Percentiles rank a stretch among this genome's conserved stretches.
These are phyloP conservation scores for Pandion haliaetus DNA, from an alignment of 2,113 vertebrate species.

Conservation along the genomic window DNA sequence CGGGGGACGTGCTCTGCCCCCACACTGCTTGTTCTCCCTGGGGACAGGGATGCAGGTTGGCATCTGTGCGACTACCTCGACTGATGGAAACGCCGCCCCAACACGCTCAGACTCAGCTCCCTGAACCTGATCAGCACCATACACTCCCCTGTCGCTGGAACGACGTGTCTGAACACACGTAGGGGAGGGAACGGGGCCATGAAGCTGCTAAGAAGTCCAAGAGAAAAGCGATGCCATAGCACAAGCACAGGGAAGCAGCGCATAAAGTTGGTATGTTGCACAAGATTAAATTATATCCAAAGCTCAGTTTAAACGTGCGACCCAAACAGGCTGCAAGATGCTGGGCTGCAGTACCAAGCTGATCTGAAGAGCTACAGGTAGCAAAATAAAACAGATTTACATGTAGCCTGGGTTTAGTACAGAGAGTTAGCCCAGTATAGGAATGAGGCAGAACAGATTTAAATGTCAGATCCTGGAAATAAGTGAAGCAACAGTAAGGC, in stretches of 20 bases:
- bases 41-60: background rate
- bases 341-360: background rate
- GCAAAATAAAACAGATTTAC: background rate
- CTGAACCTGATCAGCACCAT: background rate
- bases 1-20: background rate
- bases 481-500: background rate
- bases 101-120: background rate
- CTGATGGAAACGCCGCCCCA: background rate
- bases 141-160: background rate
- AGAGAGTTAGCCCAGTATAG: background rate
- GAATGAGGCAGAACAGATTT: background rate
- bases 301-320: background rate
- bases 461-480: background rate
- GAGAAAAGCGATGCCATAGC: background rate
- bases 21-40: rapidly evolving
- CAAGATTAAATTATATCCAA: background rate
- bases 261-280: rapidly evolving
- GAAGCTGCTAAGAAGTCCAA: background rate
- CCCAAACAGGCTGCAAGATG: background rate
- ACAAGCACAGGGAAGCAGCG: background rate
- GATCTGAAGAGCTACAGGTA: background rate
- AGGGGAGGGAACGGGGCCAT: background rate
- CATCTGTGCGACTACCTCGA: background rate
- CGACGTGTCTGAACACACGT: rapidly evolving
- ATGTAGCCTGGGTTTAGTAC: background rate